Evolutionary conservation across 2,888 invertebrate species (phyloP), one percentile per base, ranked within the genome.

Genomic region (Drosophila fulvimacula): DNA sequence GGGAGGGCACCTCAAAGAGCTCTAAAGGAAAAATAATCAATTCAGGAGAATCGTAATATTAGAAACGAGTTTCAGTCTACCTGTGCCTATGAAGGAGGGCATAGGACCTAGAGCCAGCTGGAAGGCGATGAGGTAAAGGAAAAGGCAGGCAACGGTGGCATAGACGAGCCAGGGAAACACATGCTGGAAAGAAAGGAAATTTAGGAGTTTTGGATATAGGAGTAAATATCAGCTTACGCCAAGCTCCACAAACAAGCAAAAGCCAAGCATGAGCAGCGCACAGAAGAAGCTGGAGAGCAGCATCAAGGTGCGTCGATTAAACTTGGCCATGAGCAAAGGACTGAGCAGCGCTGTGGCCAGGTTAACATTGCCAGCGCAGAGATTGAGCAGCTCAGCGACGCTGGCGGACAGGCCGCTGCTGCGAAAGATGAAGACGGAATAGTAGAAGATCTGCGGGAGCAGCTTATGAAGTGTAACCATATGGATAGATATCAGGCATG

Each of bases 281-380:
- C 82, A 78, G 7, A 53, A 44, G 30, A 41, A 66, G 10, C 39
- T 61, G 36, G 85, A 81, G 39, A 69, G 41, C 11, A 68, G 60
- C 84, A 81, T 84, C 17, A 81, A 36, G 2, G 71, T 82, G 68
- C 81, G 81, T 48, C 81, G 60, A 51, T 81, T 68, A 9, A 82
- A 76, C 38, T 64, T 73, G 46, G 76, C 69, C 82, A 81, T 81
- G 2, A 81, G 67, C 15, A 67, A 9, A 1, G 84, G 82, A 38
- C 63, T 48, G 27, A 79, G 11, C 15, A 81, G 39, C 1, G 81
- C 68, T 1, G 60, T 66, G 44, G n/a, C 17, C 27, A 84, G 56
- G 32, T 78, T 81, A 6, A 81, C 48, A 41, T 42, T 55, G 7
- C 82, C 81, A 6, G 66, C 66, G 10, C 57, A 61, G 1, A 84